Conservation (phyloP, 2,888 invertebrate species). For the Silvanus unidentatus region DNA sequence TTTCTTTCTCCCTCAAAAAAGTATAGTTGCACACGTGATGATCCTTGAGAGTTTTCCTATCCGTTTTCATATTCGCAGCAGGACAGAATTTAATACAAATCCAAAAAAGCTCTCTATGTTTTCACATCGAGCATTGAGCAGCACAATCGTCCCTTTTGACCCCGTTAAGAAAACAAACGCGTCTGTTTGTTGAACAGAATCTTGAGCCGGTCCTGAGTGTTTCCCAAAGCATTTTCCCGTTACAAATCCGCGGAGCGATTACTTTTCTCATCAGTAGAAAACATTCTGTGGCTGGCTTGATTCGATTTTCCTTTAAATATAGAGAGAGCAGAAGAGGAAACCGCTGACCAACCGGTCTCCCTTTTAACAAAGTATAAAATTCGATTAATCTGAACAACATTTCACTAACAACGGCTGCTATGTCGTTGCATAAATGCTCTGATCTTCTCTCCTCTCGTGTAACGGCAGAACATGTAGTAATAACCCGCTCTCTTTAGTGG, state of each 20-base stretch:
- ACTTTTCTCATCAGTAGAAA: constrained; percentile 33
- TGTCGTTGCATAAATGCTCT: constrained; percentile 33
- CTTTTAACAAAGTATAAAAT: constrained; percentile 39
- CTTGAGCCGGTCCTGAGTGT: too few species aligned
- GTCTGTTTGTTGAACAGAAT: too few species aligned
- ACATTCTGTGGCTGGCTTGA: constrained; percentile 28
- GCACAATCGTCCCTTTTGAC: too few species aligned
- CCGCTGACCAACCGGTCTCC: constrained; percentile 31
- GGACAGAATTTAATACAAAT: too few species aligned
- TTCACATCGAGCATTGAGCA: too few species aligned
- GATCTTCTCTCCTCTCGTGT: constrained; percentile 14
- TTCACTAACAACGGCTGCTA: constrained; percentile 30
- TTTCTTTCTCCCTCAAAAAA: too few species aligned
- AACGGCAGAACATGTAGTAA: constrained; percentile 11
- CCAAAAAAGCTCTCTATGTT: too few species aligned
- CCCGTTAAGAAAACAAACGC: too few species aligned
- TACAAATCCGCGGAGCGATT: constrained; percentile 29
- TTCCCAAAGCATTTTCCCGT: too few species aligned
- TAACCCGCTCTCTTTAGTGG: constrained; percentile 23
- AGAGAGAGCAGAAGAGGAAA: constrained; percentile 22
- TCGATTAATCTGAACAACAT: constrained; percentile 39
- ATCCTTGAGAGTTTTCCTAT: too few species aligned
- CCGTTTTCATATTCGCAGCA: too few species aligned
- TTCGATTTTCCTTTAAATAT: constrained; percentile 32
- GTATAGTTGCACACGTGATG: too few species aligned